Conservation (phyloP, 2,797 vertebrate species). For the Heteromormyrus szaboi region DNA sequence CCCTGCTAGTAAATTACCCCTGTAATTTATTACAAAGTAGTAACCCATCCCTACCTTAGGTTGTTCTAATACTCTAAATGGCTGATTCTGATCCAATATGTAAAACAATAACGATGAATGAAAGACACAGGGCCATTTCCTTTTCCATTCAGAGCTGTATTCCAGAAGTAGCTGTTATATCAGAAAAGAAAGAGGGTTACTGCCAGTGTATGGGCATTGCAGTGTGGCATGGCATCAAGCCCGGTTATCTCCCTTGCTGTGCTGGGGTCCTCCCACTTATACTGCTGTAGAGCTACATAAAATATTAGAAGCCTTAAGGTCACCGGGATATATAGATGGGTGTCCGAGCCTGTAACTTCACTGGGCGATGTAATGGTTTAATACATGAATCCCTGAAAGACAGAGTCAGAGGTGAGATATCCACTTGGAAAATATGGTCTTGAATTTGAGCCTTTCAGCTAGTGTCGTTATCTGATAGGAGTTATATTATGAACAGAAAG, state of each 20-base stretch:
- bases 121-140: background rate
- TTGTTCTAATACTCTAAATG: background rate
- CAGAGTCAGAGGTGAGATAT: slow-evolving; percentile 32
- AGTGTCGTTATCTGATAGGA: background rate
- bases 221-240: background rate
- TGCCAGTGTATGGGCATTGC: background rate
- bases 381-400: slow-evolving; percentile 34
- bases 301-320: background rate
- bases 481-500: background rate
- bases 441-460: background rate
- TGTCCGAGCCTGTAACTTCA: slow-evolving; percentile 11
- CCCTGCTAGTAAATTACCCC: background rate
- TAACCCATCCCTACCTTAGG: background rate
- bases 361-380: background rate
- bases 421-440: slow-evolving; percentile 10
- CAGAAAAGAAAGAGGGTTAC: background rate
- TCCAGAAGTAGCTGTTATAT: background rate
- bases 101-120: background rate
- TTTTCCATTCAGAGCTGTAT: background rate
- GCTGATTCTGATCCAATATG: background rate
- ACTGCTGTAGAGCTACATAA: background rate
- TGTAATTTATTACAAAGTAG: background rate
- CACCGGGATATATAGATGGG: background rate
- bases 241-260: background rate
- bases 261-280: background rate